Percentiles rank a stretch among this genome's conserved stretches.
These are phyloP conservation scores for Periophthalmus modestus DNA, from an alignment of 2,113 vertebrate genomes.

Conservation along the genomic window DNA sequence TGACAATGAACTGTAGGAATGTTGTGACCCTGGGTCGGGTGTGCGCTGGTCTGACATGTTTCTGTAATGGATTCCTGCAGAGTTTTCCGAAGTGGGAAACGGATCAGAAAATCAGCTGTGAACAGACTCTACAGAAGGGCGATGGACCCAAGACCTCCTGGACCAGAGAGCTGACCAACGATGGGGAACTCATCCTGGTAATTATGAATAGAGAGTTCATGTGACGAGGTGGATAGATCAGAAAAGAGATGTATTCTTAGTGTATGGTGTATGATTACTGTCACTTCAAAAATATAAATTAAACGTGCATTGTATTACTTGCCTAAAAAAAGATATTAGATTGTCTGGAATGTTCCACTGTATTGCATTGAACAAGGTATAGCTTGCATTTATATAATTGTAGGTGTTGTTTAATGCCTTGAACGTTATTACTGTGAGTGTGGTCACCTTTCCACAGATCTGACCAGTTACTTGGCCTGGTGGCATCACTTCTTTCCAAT, in stretches of 20 bases:
- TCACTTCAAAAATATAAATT: too few species aligned
- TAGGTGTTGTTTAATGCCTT: too few species aligned
- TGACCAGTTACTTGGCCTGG: too few species aligned
- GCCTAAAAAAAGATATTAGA: not conserved
- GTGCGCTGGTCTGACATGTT: not conserved
- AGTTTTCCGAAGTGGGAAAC: slow-evolving; percentile 89
- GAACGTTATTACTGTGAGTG: too few species aligned
- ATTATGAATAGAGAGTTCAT: slow-evolving; percentile 18
- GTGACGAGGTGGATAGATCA: not conserved
- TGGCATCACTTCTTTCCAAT: too few species aligned
- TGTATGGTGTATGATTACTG: too few species aligned
- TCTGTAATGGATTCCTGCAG: slow-evolving; percentile 60
- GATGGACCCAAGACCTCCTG: slow-evolving; percentile 88
- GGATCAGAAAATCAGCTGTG: slow-evolving; percentile 87
- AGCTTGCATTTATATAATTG: too few species aligned
- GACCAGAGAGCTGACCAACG: slow-evolving; percentile 87
- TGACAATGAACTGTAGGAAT: slow-evolving; percentile 18
- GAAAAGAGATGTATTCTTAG: not conserved
- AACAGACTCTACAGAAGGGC: slow-evolving; percentile 88
- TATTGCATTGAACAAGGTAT: too few species aligned
- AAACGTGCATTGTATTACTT: not conserved
- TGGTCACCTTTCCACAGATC: too few species aligned
- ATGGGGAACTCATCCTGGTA: slow-evolving; percentile 89
- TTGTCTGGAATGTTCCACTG: too few species aligned
- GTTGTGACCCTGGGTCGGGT: slow-evolving; percentile 6